Base-by-base conservation (phyloP, 2,888 invertebrate species). In the Drosophila flavopinicola region DNA sequence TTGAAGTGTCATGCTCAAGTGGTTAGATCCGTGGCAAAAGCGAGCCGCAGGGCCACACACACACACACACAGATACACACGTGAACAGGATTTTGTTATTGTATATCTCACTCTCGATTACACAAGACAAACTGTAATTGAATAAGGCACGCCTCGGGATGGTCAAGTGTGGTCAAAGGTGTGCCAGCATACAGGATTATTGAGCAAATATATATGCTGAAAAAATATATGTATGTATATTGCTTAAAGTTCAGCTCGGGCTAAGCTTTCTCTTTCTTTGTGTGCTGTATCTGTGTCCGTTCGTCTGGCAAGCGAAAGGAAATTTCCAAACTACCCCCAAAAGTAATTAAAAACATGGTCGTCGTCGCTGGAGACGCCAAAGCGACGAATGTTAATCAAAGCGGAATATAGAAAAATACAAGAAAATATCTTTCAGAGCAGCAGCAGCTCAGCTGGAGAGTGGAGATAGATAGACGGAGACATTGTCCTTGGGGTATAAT, bases 401-500 rank as follows among this genome's bases (percentile, higher is more conserved):
- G 80, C 63, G 58, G 67, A 78, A 75, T 72, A 66, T 78, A 78
- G 63, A 75, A 80, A 86, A 78, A 80, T 74, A 61, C 63, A 57
- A 64, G 63, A 69, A 73, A 66, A 66, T 59, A 38, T 74, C 56
- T 45, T 5, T n/a, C n/a, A n/a, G 27, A 41, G 30, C 24, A 47
- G 23, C 13, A 59, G 35, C 45, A 7, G 45, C 41, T 17, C 11
- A 48, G 15, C 13, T 2, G 13, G 10, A 30, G 35, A 39, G 24
- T 47, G 10, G 25, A 32, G 41, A 58, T 33, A 41, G 23, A 59
- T 13, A 57, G 32, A 53, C 58, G 53, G 63, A 59, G 63, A 73
- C 66, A 66, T 58, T 83, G 77, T 87, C 87, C 87, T 87, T 74
- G 67, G 83, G 87, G 86, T 76, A 83, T 85, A 85, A 87, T 83